A percentile compares a stretch with the other conserved stretches of the same genome.
phyloP scores from a whole-genome alignment of 1,140 invertebrate species.

The Drosophila mayri region DNA sequence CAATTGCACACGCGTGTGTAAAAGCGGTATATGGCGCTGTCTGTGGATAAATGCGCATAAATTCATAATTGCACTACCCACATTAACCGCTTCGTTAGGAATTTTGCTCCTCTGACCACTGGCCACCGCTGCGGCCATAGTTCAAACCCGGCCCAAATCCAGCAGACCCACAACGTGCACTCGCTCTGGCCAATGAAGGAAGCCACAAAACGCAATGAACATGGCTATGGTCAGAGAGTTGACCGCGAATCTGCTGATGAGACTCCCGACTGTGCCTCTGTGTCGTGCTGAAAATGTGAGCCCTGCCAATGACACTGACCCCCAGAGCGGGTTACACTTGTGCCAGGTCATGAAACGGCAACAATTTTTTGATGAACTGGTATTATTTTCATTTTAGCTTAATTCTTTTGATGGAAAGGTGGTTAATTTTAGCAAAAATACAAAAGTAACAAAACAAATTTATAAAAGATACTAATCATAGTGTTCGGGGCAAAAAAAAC shows the following conservation, averaged over 20 bases:
- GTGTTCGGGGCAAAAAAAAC: too few relatives aligned
- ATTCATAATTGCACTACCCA: slow-evolving; percentile 79
- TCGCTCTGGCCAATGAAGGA: slow-evolving; percentile 52
- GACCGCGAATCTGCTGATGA: slow-evolving; percentile 70
- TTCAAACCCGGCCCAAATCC: background rate
- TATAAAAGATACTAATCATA: background rate
- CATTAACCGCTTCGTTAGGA: slow-evolving; percentile 81
- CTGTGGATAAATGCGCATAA: slow-evolving; percentile 53
- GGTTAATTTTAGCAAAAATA: background rate
- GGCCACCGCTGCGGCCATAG: slow-evolving; percentile 18
- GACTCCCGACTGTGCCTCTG: slow-evolving; percentile 21
- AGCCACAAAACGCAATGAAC: slow-evolving; percentile 80
- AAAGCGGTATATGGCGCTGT: background rate
- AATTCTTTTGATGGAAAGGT: background rate
- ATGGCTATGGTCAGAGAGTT: slow-evolving; percentile 59
- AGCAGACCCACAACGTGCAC: slow-evolving; percentile 4
- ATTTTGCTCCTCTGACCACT: slow-evolving; percentile 72
- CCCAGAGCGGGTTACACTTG: background rate
- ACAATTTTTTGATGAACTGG: slow-evolving; percentile 26
- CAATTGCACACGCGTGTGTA: background rate
- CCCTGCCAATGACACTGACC: slow-evolving; percentile 8
- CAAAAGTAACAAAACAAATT: background rate
- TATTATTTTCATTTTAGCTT: background rate
- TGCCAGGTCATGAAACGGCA: background rate
- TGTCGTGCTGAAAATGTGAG: background rate